These are phyloP conservation scores for Aulostomus chinensis DNA, from an alignment of 2,797 vertebrate genomes.

Conservation along the genomic window DNA sequence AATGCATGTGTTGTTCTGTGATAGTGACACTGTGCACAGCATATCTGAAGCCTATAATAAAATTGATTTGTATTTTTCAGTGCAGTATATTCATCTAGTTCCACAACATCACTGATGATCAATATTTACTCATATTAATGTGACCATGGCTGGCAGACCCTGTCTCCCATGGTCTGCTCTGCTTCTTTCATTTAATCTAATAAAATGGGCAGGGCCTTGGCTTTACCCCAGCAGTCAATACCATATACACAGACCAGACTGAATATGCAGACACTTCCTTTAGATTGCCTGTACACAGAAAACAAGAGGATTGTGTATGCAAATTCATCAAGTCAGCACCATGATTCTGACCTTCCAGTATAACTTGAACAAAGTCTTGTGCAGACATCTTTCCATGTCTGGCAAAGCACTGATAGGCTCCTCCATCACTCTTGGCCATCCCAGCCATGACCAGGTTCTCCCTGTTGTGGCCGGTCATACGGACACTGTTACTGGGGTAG, in stretches of 20 bases:
- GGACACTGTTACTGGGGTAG: constrained; percentile 90
- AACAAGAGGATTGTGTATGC: too few species aligned
- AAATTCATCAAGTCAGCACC: background rate
- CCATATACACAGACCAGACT: constrained; percentile 4
- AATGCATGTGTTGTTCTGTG: too few species aligned
- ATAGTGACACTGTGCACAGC: too few species aligned
- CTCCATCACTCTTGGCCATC: constrained; percentile 97
- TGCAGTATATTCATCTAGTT: constrained; percentile 31
- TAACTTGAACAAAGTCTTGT: constrained; percentile 95
- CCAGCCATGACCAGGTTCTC: constrained; percentile 97
- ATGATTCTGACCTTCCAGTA: constrained; percentile 91
- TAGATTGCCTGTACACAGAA: background rate
- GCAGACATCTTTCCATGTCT: constrained; percentile 94
- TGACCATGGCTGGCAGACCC: constrained; percentile 78
- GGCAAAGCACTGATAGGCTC: constrained; percentile 97
- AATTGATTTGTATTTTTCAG: too few species aligned
- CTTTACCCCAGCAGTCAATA: constrained; percentile 53
- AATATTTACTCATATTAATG: constrained; percentile 82
- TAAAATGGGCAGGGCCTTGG: constrained; percentile 63
- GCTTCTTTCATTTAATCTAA: constrained; percentile 71
- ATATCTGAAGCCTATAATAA: too few species aligned
- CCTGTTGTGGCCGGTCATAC: constrained; percentile 89
- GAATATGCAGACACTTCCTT: background rate
- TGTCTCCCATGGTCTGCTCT: too few species aligned
- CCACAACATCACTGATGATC: constrained; percentile 85